A percentile compares a stretch with the other conserved stretches of the same genome.
Conservation (phyloP, 2,888 invertebrate genomes). For the Eledone cirrhosa region DNA sequence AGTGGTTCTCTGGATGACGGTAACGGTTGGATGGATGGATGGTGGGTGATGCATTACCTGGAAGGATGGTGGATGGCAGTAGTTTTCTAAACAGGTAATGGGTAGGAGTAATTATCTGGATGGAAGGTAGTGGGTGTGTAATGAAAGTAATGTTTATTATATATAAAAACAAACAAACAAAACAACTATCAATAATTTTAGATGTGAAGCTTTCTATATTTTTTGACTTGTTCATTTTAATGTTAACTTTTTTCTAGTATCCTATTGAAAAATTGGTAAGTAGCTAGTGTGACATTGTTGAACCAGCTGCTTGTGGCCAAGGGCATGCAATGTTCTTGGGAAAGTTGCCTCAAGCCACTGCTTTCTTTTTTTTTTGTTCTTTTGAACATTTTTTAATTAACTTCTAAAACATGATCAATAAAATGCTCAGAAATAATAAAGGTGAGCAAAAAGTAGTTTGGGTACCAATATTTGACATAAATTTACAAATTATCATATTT, state of each 20-base stretch:
- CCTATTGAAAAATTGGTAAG: slow-evolving; percentile 26
- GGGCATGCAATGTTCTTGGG: slow-evolving; percentile 11
- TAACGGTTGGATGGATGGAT: neutral
- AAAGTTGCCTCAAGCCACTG: slow-evolving; percentile 24
- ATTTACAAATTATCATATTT: too few species aligned
- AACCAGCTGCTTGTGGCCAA: slow-evolving; percentile 23
- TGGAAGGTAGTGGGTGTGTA: too few species aligned
- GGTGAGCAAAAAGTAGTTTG: slow-evolving; percentile 25
- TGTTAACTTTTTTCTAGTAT: slow-evolving; percentile 23
- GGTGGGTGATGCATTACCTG: neutral
- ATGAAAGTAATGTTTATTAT: too few species aligned
- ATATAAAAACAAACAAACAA: too few species aligned
- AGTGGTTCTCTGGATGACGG: neutral
- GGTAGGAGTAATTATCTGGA: too few species aligned
- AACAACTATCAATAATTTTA: too few species aligned
- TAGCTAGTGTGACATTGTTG: slow-evolving; percentile 24
- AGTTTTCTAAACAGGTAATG: too few species aligned
- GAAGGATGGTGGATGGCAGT: too few species aligned
- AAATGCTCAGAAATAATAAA: neutral
- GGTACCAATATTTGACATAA: neutral
- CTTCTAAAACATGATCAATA: neutral
- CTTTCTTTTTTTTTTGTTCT: slow-evolving; percentile 1
- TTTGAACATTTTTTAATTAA: neutral
- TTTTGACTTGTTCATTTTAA: neutral
- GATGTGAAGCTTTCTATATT: too few species aligned